Evolutionary conservation across 1,140 invertebrate species (phyloP), one percentile per base, ranked within the genome.

Genomic region (Elymnias hypermnestra): DNA sequence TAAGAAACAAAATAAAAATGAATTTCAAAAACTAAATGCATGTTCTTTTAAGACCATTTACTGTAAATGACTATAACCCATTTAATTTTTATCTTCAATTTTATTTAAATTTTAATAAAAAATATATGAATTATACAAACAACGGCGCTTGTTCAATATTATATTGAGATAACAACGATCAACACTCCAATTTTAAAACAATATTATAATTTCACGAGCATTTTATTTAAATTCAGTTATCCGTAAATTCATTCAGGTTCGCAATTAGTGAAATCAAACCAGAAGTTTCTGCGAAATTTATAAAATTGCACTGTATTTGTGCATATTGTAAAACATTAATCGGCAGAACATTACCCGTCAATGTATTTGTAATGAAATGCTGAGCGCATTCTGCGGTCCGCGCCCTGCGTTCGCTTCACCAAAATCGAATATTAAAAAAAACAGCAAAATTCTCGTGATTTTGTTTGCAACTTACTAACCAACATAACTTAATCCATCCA

Each of bases 361-460:
- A 71, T 76, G 60, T 71, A 54, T 57, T 54, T 54, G 55, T 69
- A 72, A 71, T 76, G 57, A 63, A 76, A 71, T 59, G 59, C 53
- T 53, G 51, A 56, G 48, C 49, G 50, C 54, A 61, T 51, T 59
- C 43, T 70, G 71, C 59, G 70, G 66, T 75, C 46, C 39, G 39
- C 58, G 45, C 48, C 18, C 28, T 55, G 60, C 59, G 42, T 48
- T 43, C 31, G 29, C 37, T 10, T 17, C 31, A 26, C 52, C 42
- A 31, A 56, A 53, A 61, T 39, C 46, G 52, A 23, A 46, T 42
- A 21, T 21, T 21, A 21, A 12, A 29, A 29, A 29, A 12, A 29
- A 12, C 26, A 13, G 14, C 31, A 2, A 29, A 13, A 29, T 13
- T 0, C 4, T 14, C 4, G 12, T 12, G 10, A 13, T 13, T 29